Percentiles rank a stretch among this genome's conserved stretches.
phyloP scores from a whole-genome alignment of 2,888 invertebrate genomes.

The Ecliptopera silaceata region DNA sequence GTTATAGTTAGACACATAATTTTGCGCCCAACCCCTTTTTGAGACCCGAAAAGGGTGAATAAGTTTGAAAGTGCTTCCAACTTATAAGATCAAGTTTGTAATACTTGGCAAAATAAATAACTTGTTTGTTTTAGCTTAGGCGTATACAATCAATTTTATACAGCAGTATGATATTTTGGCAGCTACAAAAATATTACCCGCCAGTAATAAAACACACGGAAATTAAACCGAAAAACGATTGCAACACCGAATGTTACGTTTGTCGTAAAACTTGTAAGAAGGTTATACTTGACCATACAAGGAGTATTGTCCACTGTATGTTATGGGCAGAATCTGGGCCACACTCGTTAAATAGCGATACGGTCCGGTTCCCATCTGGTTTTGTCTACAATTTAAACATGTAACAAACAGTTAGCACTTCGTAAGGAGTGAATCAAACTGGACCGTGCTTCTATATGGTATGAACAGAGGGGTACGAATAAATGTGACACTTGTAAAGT shows the following conservation, averaged over 20 bases:
- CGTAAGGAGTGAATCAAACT: neutral
- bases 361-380: constrained; percentile 16
- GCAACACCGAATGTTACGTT: neutral
- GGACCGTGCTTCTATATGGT: neutral
- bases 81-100: no score
- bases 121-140: no score
- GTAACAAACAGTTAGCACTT: constrained; percentile 5
- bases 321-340: constrained; percentile 7
- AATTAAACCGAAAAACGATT: neutral
- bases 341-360: constrained; percentile 6
- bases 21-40: no score
- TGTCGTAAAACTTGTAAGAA: neutral
- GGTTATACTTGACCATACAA: neutral
- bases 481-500: no score
- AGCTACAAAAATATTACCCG: no score
- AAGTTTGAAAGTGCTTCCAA: no score
- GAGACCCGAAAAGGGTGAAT: no score
- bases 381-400: constrained; percentile 5
- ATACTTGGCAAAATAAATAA: no score
- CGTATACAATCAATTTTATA: no score
- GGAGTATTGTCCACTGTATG: neutral
- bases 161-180: no score
- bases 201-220: neutral
- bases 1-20: no score
- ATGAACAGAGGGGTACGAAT: neutral